Base-by-base conservation (phyloP, 2,797 vertebrate species). In the Tenualosa thibaudeaui region DNA sequence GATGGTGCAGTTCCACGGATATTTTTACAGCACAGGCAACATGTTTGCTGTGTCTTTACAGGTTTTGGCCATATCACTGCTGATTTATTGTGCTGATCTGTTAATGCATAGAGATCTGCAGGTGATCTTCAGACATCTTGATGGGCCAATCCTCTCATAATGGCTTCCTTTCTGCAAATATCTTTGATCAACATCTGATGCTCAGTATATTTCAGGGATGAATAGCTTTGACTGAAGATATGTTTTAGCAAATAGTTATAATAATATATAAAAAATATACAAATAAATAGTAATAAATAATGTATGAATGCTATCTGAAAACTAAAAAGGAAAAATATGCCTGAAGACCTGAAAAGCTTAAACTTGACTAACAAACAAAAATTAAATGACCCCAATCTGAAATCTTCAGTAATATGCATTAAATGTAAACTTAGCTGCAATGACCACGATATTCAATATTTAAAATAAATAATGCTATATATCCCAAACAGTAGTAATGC, bases 1-100 rank as follows among this genome's bases (percentile, higher is more conserved):
- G 95, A 86, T 54, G 84, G 54, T 83, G 81, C 58, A 71, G 68
- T 3, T 46, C 15, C 19, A 15, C 17, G 6, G 46, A 49, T 43
- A 43, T 43, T 43, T 75, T n/a, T 24, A 62, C 4, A 9, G n/a
- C 58, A 24, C 7, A 1, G 58, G 58, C 22, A 56, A 15, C 15
- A 3, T 53, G 51, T 19, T 56, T 19, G 13, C 2, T 26, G 10
- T 71, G 65, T 37, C 31, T 15, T 13, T 31, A 71, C 31, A 71
- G 17, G 31, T 17, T 71, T 71, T 12, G 37, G 13, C 12, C 65
- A 15, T 37, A 24, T 31, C 10, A 26, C 26, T 68, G n/a, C 10
- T 10, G 3, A 9, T 75, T 31, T 2, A 26, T 40, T 40, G 4
- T 15, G 6, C 31, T 75, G 13, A 75, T 75, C 37, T 75, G 31